phyloP scores from a whole-genome alignment of 2,113 vertebrate genomes.

The Poicephalus meyeri region DNA sequence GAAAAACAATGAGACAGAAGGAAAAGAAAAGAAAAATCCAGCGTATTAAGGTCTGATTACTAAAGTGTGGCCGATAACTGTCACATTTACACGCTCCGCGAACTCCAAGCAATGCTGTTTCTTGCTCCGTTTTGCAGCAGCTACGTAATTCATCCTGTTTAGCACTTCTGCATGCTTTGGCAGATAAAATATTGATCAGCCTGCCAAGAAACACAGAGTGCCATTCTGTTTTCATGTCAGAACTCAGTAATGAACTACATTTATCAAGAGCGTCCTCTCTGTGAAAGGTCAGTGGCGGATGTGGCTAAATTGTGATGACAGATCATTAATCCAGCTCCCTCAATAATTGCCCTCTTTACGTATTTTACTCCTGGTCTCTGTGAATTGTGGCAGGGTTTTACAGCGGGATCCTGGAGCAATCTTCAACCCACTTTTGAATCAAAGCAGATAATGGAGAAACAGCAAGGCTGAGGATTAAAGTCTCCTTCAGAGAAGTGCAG shows the following conservation, averaged over 20 bases:
- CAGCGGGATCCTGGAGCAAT: slow-evolving; percentile 18
- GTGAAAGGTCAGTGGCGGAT: slow-evolving; percentile 81
- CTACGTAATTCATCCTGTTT: slow-evolving; percentile 43
- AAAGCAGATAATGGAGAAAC: slow-evolving; percentile 40
- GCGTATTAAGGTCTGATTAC: neutral
- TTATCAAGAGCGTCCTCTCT: slow-evolving; percentile 78
- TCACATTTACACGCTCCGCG: neutral
- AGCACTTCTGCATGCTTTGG: slow-evolving; percentile 65
- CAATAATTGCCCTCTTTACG: slow-evolving; percentile 78
- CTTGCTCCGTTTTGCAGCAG: slow-evolving; percentile 18
- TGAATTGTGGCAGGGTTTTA: slow-evolving; percentile 37
- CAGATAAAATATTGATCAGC: slow-evolving; percentile 82
- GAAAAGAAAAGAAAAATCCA: neutral
- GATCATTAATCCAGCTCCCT: slow-evolving; percentile 82
- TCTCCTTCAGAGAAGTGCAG: slow-evolving; percentile 43
- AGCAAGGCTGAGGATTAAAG: slow-evolving; percentile 47
- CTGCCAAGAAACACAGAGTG: slow-evolving; percentile 69
- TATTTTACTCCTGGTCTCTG: slow-evolving; percentile 59
- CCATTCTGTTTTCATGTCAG: slow-evolving; percentile 81
- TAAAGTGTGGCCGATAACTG: neutral
- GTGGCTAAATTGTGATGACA: slow-evolving; percentile 81
- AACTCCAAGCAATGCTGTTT: neutral
- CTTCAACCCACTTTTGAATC: slow-evolving; percentile 31
- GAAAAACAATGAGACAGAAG: neutral
- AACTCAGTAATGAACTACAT: slow-evolving; percentile 83